A percentile compares a stretch with the other conserved stretches of the same genome.
Conservation (phyloP, 2,797 vertebrate genomes). For the Gallinago nigripennis region DNA sequence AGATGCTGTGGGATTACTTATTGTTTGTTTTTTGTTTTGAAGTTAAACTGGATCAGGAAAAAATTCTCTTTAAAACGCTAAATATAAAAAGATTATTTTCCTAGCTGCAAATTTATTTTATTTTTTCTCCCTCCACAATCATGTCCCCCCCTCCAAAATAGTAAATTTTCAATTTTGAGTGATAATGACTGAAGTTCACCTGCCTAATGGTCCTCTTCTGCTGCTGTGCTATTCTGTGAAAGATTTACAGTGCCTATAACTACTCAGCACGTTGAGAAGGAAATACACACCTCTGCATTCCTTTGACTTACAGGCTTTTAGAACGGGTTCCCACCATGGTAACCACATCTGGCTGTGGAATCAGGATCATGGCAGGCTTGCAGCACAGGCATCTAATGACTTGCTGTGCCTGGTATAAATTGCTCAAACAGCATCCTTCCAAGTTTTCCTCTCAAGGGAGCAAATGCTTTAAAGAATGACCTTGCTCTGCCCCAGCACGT, state of each 20-base stretch:
- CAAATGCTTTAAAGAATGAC: conserved; percentile 71
- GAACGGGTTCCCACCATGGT: conserved; percentile 43
- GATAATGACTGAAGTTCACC: neutral
- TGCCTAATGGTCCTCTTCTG: neutral
- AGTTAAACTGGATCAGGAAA: neutral
- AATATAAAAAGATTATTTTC: neutral
- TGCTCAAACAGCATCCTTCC: conserved; percentile 72
- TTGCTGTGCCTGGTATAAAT: conserved; percentile 66
- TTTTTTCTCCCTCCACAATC: neutral
- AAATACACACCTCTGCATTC: neutral
- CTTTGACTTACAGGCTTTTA: conserved; percentile 35
- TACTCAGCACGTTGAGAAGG: neutral
- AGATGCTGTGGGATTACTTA: neutral
- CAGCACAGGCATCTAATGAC: conserved; percentile 63
- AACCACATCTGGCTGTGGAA: conserved; percentile 47
- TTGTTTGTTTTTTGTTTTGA: neutral
- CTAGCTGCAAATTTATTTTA: neutral
- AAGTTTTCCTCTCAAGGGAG: conserved; percentile 72
- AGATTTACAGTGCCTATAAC: neutral
- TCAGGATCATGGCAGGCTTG: conserved; percentile 43
- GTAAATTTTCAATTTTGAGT: neutral
- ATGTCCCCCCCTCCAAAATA: neutral
- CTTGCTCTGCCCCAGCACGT: conserved; percentile 63
- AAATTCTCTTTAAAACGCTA: neutral
- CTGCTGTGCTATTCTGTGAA: neutral